Evolutionary conservation across 2,113 vertebrate species (phyloP).

Genomic region (Agapornis roseicollis): DNA sequence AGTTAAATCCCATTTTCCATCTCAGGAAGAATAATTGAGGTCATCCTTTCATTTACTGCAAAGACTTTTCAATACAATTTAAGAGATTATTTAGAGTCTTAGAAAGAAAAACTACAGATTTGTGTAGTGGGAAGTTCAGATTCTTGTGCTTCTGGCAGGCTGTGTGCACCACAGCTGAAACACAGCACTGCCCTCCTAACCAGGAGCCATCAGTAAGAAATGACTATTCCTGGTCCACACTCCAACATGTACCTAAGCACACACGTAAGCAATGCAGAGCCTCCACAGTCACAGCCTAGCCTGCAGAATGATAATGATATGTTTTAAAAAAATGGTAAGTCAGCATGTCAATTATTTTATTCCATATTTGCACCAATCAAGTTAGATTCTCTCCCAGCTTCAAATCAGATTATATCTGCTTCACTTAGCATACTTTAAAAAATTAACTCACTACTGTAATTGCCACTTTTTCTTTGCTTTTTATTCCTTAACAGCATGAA

Average conservation of each 20-base stretch:
- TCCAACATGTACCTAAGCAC: fast-evolving
- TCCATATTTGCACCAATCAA: not conserved
- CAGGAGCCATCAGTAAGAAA: not conserved
- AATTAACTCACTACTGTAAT: not conserved
- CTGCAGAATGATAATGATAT: fast-evolving
- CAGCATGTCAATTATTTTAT: not conserved
- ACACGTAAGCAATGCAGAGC: not conserved
- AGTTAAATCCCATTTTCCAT: not conserved
- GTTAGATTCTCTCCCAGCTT: not conserved
- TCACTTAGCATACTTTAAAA: not conserved
- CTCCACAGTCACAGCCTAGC: not conserved
- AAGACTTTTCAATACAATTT: not conserved
- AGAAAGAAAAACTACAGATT: not conserved
- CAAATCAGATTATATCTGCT: not conserved
- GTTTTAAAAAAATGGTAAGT: not conserved
- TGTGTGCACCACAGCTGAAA: not conserved
- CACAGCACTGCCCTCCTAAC: not conserved
- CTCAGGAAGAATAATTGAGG: not conserved
- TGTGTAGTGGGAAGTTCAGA: not conserved
- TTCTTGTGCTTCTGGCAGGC: not conserved
- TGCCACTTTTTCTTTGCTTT: not conserved
- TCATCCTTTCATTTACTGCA: not conserved
- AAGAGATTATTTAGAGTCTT: not conserved
- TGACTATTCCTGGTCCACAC: not conserved
- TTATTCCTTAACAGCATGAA: not conserved